Evolutionary conservation across 2,113 vertebrate species (phyloP).

Genomic region (Gymnobelideus leadbeateri): DNA sequence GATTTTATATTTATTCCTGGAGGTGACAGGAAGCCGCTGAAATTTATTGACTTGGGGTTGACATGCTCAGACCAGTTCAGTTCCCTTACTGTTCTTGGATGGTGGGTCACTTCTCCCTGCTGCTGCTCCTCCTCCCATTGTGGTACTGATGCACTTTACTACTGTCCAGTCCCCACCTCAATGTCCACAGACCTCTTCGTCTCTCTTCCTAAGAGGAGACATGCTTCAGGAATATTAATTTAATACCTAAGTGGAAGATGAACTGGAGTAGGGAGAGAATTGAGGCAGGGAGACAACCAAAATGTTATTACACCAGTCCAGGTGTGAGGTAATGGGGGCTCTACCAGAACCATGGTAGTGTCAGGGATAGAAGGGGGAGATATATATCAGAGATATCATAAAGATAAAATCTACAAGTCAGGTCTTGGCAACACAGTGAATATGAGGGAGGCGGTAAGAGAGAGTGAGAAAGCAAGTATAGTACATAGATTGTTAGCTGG

Average conservation of each 20-base stretch:
- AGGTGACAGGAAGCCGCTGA: background rate
- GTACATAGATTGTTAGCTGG: background rate
- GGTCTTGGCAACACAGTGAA: background rate
- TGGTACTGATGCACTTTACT: too few relatives aligned
- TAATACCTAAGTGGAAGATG: background rate
- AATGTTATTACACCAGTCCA: background rate
- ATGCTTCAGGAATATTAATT: background rate
- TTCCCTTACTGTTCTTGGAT: too few relatives aligned
- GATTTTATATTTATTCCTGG: background rate
- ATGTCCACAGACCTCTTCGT: too few relatives aligned
- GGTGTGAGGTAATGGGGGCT: background rate
- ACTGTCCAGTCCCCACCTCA: too few relatives aligned
- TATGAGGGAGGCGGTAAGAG: background rate
- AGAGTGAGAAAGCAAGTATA: background rate
- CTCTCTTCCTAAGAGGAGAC: too few relatives aligned
- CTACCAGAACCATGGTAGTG: background rate
- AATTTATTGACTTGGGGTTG: background rate
- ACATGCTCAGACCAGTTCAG: background rate
- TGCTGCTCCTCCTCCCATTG: too few relatives aligned
- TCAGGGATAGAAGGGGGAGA: background rate
- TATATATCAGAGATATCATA: background rate
- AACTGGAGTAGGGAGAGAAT: background rate
- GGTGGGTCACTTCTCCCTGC: too few relatives aligned
- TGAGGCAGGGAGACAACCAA: background rate
- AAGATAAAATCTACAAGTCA: background rate